Conservation (phyloP, 2,888 invertebrate genomes). For the Ypsolopha scabrella region DNA sequence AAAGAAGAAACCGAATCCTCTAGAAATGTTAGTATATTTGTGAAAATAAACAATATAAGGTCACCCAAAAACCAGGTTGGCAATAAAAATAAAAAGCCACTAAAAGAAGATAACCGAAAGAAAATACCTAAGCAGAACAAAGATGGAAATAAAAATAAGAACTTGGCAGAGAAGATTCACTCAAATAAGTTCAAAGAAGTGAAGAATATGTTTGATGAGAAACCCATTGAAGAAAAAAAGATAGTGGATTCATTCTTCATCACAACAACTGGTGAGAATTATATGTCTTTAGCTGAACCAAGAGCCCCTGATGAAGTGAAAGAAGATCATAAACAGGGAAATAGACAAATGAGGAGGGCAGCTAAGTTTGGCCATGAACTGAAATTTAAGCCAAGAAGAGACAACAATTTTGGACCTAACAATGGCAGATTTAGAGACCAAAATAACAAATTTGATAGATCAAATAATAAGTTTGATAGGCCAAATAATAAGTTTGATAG, state of each 20-base stretch:
- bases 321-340: slow-evolving; percentile 49
- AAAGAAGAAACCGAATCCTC: slow-evolving; percentile 7
- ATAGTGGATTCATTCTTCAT: slow-evolving; percentile 60
- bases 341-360: slow-evolving; percentile 53
- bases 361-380: slow-evolving; percentile 55
- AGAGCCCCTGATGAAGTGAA: slow-evolving; percentile 56
- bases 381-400: slow-evolving; percentile 32
- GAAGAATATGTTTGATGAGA: slow-evolving; percentile 24
- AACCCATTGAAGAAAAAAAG: slow-evolving; percentile 24
- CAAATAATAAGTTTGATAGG: slow-evolving; percentile 14
- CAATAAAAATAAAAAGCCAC: background rate
- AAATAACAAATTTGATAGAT: slow-evolving; percentile 10
- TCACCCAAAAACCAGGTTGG: background rate
- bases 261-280: slow-evolving; percentile 52
- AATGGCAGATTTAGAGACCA: slow-evolving; percentile 13
- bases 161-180: slow-evolving; percentile 44
- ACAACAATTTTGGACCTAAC: slow-evolving; percentile 15
- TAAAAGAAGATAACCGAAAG: slow-evolving; percentile 3
- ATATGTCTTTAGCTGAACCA: slow-evolving; percentile 54
- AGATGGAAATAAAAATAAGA: slow-evolving; percentile 42
- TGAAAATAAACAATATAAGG: slow-evolving; percentile 1
- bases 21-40: no score
- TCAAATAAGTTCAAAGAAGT: slow-evolving; percentile 33
- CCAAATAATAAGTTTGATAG: slow-evolving; percentile 14
- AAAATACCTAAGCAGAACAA: slow-evolving; percentile 29